phyloP scores from a whole-genome alignment of 2,113 vertebrate species.

The Prietella phreatophila region DNA sequence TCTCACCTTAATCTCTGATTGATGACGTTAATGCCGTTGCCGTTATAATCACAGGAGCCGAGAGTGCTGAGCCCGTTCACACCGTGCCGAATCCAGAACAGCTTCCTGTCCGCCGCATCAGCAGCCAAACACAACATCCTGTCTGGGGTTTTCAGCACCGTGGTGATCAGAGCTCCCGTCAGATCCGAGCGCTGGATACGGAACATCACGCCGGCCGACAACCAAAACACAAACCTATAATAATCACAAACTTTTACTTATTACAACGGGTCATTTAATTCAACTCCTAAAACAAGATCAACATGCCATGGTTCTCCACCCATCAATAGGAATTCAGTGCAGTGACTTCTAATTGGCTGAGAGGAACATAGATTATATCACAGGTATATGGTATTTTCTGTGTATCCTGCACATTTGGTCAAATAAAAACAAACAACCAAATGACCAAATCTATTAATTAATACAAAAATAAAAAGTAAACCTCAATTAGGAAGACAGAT shows the following conservation, averaged over 20 bases:
- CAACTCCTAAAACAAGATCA: neutral
- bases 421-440: neutral
- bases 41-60: conserved; percentile 82
- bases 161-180: conserved; percentile 58
- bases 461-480: neutral
- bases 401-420: neutral
- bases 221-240: conserved; percentile 86
- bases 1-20: conserved; percentile 70
- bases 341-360: neutral
- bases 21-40: conserved; percentile 69
- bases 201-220: conserved; percentile 72
- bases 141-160: conserved; percentile 69
- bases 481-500: neutral
- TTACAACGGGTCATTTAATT: no score
- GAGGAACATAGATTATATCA: neutral
- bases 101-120: conserved; percentile 71
- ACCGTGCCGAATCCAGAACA: conserved; percentile 84
- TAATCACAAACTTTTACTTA: conserved; percentile 25
- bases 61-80: conserved; percentile 58
- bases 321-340: neutral
- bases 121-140: conserved; percentile 71
- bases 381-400: neutral
- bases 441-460: neutral
- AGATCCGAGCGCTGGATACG: conserved; percentile 74
- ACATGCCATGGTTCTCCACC: neutral